Conservation (phyloP, 2,113 vertebrate genomes). For the Petrocephalus microphthalmus region DNA sequence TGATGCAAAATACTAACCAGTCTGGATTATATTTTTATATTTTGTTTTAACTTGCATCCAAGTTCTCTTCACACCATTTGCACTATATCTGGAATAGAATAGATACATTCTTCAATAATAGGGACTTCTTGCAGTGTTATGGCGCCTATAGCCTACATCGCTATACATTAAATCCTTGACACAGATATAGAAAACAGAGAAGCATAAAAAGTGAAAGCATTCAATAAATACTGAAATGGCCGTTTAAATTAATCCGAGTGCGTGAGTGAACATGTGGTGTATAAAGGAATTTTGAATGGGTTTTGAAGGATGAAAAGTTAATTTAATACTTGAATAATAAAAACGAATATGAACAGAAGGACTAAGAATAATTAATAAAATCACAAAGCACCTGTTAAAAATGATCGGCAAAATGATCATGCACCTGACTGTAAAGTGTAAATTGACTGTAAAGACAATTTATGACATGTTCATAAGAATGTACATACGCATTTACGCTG, state of each 20-base stretch:
- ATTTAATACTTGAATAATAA: background rate
- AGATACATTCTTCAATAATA: background rate
- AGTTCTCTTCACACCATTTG: background rate
- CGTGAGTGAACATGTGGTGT: background rate
- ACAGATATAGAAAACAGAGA: background rate
- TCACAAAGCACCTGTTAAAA: background rate
- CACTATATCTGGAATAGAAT: background rate
- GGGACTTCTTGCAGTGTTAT: background rate
- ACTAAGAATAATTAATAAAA: background rate
- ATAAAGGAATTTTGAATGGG: background rate
- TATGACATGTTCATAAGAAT: background rate
- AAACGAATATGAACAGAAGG: background rate
- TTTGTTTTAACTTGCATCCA: background rate
- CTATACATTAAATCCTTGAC: background rate
- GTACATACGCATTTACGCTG: background rate
- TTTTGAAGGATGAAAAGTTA: background rate
- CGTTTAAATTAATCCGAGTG: background rate
- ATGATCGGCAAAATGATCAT: background rate
- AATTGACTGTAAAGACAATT: too few species aligned
- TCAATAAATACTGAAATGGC: background rate
- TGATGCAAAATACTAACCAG: background rate
- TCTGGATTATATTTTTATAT: background rate
- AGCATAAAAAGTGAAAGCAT: background rate
- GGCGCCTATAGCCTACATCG: background rate
- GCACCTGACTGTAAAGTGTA: background rate